Base-by-base conservation (phyloP, 2,888 invertebrate genomes). In the Phoronis australis region DNA sequence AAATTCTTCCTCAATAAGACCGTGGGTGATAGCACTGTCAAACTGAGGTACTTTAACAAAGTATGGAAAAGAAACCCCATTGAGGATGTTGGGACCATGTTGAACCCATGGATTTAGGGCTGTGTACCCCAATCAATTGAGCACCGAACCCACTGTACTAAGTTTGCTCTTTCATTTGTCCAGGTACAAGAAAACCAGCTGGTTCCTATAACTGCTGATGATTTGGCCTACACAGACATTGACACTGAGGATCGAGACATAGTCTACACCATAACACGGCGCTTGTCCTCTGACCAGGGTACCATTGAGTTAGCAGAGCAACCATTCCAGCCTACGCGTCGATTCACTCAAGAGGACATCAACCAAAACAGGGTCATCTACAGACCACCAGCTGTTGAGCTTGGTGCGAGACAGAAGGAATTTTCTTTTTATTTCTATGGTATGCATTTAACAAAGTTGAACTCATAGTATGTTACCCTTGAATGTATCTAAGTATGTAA, bases 341-440 rank as follows among this genome's bases (percentile, higher is more conserved):
- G 51, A n/a, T 71, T 73, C 48, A 69, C 66, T 4, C 68, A 66
- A 57, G 66, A 62, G 22, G 72, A 75, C 52, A 59, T 75, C 26
- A 65, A 70, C 54, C 61, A 66, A 21, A 66, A 69, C 43, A 56
- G 55, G 31, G 64, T 75, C 23, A 55, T 68, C 15, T 75, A 71
- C 59, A 53, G 70, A 45, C 66, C 71, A 1, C 71, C 70, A 5
- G 45, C 54, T 1, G 40, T 47, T 23, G 68, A 69, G 18, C 54
- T 69, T 6, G 70, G 68, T 2, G 48, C 50, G 12, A 42, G 54
- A 2, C 57, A 60, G 24, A 63, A 47, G 38, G 63, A 67, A 46
- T 62, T 68, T 41, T 58, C 47, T 47, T 69, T 70, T 46, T 62
- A 49, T 5, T 71, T 69, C 49, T 59, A 62, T 47, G 66, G 71